Evolutionary conservation across 2,113 vertebrate genomes (phyloP), one percentile per base, ranked within the genome.

Genomic region (Mirza zaza): DNA sequence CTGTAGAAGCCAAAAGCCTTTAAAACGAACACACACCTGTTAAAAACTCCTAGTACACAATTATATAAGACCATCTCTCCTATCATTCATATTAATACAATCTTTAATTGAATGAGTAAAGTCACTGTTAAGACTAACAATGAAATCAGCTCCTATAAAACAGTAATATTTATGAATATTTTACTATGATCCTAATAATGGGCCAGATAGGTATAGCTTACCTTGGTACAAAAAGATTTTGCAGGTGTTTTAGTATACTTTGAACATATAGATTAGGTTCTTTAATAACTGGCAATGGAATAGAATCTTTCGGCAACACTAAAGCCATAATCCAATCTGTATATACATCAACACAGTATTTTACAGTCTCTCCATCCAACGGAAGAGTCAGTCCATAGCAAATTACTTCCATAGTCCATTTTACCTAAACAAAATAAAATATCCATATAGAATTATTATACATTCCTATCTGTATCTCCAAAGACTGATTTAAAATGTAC

Each of bases 381-480:
- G 99, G 99, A 63, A 99, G 99, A 23, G 99, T 99, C 96, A 99
- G 98, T 90, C 99, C 99, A 32, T 99, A 99, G 97, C 99, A 99
- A 97, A 99, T 99, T 87, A 99, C 99, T 98, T 99, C 99, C 99
- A 99, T 99, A 65, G 99, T 99, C 99, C 99, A 99, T 98, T 99
- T 99, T 95, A 99, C 99, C 99, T 99, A 91, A 82, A 21, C 55
- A 97, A 97, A 94, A 52, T 91, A 98, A 97, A 97, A 81, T 9
- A 91, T 34, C 94, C 55, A 91, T 34, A 95, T 5, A 81, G 21
- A 96, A 95, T 93, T 83, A 96, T n/a, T 59, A 93, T 14, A 87
- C 12, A 92, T 75, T 10, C 81, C 71, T 89, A 87, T 70, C 34
- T 95, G 18, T 76, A 76, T 65, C 18, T 94, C 89, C 87, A 32